These are phyloP conservation scores for Rhodinocichla rosea DNA, from an alignment of 2,113 vertebrate species.

Conservation along the genomic window DNA sequence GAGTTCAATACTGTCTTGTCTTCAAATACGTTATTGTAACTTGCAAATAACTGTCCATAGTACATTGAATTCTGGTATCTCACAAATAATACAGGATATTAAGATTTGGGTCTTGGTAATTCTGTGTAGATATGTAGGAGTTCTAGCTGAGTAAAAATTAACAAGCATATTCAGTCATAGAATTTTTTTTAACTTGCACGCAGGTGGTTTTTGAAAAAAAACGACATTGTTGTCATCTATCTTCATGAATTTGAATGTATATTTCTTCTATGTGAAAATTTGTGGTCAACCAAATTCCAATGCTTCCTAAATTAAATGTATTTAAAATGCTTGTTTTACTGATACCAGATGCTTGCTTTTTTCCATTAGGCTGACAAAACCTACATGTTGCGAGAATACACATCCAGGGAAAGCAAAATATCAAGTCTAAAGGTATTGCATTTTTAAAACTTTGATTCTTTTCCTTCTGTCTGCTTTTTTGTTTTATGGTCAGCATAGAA, in stretches of 20 bases:
- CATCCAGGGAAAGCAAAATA: slow-evolving; percentile 90
- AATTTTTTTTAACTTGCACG: neutral
- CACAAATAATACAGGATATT: neutral
- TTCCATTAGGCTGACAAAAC: slow-evolving; percentile 81
- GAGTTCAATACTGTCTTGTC: neutral
- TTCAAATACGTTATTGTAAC: neutral
- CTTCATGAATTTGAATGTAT: accelerated
- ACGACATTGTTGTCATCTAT: neutral
- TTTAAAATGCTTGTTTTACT: neutral
- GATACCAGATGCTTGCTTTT: neutral
- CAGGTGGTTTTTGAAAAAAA: neutral
- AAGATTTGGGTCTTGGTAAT: neutral
- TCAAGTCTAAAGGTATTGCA: slow-evolving; percentile 83
- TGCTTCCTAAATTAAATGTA: neutral
- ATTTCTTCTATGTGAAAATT: neutral
- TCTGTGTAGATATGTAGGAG: neutral
- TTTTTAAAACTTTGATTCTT: neutral
- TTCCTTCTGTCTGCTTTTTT: neutral
- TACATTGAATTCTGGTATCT: neutral
- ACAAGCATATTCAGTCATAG: neutral
- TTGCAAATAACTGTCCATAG: neutral
- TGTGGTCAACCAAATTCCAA: neutral
- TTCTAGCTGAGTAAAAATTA: neutral
- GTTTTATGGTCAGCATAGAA: neutral
- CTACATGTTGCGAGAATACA: slow-evolving; percentile 93